phyloP scores from a whole-genome alignment of 2,113 vertebrate species.

The Columbina picui region DNA sequence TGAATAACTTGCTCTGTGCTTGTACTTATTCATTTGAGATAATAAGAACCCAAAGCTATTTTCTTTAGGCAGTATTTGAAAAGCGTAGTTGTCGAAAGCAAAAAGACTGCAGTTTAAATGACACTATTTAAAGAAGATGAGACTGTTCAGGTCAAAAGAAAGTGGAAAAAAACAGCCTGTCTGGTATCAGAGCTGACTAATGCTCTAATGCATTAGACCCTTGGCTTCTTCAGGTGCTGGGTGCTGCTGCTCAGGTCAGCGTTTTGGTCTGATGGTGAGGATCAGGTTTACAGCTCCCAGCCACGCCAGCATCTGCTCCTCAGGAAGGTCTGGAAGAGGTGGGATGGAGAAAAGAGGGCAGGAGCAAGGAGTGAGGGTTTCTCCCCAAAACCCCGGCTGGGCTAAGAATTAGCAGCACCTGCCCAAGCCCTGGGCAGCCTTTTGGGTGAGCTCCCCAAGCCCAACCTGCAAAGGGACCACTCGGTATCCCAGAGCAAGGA shows the following conservation, averaged over 20 bases:
- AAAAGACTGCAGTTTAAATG: neutral
- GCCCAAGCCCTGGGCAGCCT: neutral
- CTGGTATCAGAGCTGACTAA: neutral
- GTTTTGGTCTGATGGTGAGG: neutral
- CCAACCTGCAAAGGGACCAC: neutral
- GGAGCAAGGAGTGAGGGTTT: neutral
- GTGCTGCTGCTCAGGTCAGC: neutral
- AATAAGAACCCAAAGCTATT: neutral
- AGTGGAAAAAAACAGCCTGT: neutral
- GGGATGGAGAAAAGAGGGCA: neutral
- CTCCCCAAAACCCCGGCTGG: neutral
- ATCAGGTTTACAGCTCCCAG: conserved; percentile 32
- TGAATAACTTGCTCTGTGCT: neutral
- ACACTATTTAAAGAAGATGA: conserved; percentile 16
- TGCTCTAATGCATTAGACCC: neutral
- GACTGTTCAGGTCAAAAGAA: conserved; percentile 21
- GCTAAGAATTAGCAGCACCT: neutral
- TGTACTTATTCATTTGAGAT: neutral
- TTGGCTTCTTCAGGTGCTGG: neutral
- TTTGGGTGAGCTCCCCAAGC: neutral
- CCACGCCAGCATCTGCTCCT: neutral
- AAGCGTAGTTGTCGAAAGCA: neutral
- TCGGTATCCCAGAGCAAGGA: neutral
- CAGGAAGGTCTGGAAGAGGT: neutral
- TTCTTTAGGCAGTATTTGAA: conserved; percentile 17